Conservation (phyloP, 1,140 invertebrate genomes). For the Neotoxoptera formosana region DNA sequence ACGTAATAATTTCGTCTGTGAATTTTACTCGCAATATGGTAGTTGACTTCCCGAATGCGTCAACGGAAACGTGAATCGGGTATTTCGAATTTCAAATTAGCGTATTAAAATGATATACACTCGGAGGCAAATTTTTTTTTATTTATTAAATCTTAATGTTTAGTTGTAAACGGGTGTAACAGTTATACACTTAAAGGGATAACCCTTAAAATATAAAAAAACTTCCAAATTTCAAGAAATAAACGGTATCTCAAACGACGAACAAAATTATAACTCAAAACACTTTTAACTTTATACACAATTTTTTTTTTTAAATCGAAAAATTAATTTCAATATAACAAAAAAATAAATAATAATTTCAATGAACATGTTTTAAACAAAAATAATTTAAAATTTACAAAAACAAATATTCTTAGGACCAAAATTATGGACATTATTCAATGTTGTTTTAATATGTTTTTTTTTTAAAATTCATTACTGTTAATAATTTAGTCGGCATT, state of each 20-base stretch:
- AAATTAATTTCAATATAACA: background rate
- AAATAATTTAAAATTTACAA: slow-evolving; percentile 11
- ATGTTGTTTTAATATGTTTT: background rate
- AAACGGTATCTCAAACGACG: background rate
- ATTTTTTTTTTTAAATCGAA: background rate
- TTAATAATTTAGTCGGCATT: background rate
- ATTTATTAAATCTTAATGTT: background rate
- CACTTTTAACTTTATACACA: background rate
- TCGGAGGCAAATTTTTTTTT: background rate
- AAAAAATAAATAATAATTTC: slow-evolving; percentile 25
- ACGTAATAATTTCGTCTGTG: background rate
- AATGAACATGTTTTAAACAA: background rate
- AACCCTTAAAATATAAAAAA: background rate
- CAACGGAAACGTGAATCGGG: background rate
- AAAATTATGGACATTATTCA: background rate
- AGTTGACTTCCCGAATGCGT: background rate
- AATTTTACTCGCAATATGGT: background rate
- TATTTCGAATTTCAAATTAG: background rate
- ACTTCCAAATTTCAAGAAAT: background rate
- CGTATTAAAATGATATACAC: background rate
- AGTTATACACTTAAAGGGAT: background rate
- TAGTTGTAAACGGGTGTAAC: background rate
- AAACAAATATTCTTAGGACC: background rate
- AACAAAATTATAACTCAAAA: slow-evolving; percentile 11
- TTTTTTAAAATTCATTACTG: background rate